These are phyloP conservation scores for Oscheius sp. DNA, from an alignment of 2,888 invertebrate genomes.

Conservation along the genomic window DNA sequence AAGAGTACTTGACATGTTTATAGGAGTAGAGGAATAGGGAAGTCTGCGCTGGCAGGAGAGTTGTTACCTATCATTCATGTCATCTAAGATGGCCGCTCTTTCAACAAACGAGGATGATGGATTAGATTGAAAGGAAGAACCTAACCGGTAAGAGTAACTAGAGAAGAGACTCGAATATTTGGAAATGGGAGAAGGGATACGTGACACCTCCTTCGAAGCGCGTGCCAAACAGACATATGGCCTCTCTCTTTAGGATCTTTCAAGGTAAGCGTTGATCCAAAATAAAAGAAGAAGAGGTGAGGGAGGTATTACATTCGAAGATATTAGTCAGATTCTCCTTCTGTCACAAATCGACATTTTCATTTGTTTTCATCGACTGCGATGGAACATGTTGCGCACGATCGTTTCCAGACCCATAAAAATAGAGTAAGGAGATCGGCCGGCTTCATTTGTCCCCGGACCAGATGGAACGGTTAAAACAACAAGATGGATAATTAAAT, in stretches of 20 bases:
- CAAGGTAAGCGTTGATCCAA: neutral
- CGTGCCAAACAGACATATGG: neutral
- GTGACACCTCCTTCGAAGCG: constrained; percentile 3
- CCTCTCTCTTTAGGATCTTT: neutral
- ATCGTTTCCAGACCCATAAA: constrained; percentile 18
- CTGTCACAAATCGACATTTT: neutral
- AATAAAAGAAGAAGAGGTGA: neutral
- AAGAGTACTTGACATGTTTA: constrained; percentile 17
- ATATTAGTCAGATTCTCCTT: constrained; percentile 17
- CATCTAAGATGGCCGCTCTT: constrained; percentile 10
- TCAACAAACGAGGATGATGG: too few relatives aligned
- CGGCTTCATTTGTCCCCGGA: neutral
- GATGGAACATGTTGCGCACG: constrained; percentile 2
- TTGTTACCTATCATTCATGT: constrained; percentile 7
- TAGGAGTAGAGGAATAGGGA: neutral
- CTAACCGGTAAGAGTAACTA: neutral
- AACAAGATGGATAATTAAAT: too few relatives aligned
- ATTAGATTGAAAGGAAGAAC: too few relatives aligned
- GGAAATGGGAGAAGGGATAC: constrained; percentile 7
- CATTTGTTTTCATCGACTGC: too few relatives aligned
- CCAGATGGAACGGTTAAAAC: neutral
- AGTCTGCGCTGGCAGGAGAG: neutral
- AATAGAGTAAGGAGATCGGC: neutral
- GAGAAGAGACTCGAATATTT: neutral
- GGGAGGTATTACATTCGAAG: constrained; percentile 21